Percentiles rank a stretch among this genome's conserved stretches.
Conservation (phyloP, 2,113 vertebrate genomes). For the Stercorarius parasiticus region DNA sequence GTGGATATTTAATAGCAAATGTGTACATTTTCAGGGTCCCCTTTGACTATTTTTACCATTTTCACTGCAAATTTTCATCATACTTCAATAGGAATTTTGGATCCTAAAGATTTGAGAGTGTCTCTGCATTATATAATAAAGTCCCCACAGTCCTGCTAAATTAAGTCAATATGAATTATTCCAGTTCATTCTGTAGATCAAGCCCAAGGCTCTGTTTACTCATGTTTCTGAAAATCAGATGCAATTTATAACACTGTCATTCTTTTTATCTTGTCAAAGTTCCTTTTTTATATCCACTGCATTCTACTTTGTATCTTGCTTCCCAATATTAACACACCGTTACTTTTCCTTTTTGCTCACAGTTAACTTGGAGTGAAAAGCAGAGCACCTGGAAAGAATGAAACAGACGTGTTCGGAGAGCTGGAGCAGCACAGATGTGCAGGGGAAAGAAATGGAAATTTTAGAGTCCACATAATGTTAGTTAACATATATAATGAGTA, state of each 20-base stretch:
- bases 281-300: background rate
- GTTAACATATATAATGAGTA: background rate
- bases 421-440: background rate
- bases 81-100: background rate
- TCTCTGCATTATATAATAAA: background rate
- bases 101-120: background rate
- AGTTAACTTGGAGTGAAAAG: background rate
- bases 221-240: conserved; percentile 21
- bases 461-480: background rate
- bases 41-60: background rate
- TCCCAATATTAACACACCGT: background rate
- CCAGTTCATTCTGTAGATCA: conserved; percentile 15
- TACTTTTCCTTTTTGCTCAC: background rate
- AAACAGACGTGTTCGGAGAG: background rate
- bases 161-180: conserved; percentile 16
- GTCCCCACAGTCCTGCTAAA: background rate
- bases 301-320: background rate
- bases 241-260: background rate
- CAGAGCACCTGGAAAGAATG: background rate
- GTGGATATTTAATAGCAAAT: background rate
- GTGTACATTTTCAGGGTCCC: background rate
- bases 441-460: background rate
- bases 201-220: conserved; percentile 18
- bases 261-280: background rate
- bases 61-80: background rate